phyloP scores from a whole-genome alignment of 2,888 invertebrate species.

The Lepidochitona cinerea region DNA sequence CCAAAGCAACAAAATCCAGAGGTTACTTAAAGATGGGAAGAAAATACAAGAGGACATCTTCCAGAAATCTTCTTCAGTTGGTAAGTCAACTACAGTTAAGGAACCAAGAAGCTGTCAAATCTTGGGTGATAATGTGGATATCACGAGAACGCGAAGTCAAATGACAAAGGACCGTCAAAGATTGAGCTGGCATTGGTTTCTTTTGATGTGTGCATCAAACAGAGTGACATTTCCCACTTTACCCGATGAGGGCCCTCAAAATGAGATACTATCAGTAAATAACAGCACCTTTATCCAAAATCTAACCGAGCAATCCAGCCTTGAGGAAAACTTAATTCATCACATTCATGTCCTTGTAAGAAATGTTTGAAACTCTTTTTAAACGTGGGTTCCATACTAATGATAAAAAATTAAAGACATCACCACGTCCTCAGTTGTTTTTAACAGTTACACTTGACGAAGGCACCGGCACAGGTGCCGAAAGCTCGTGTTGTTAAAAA shows the following conservation, averaged over 20 bases:
- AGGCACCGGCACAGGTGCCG: too few relatives aligned
- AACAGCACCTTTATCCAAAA: constrained; percentile 1
- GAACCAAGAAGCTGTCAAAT: background rate
- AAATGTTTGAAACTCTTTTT: too few relatives aligned
- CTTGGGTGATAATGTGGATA: constrained; percentile 16
- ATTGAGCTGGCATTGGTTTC: constrained; percentile 20
- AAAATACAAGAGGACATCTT: background rate
- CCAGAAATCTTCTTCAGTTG: background rate
- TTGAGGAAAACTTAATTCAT: constrained; percentile 10
- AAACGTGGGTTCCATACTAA: too few relatives aligned
- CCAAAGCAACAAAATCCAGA: background rate
- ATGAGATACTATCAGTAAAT: background rate
- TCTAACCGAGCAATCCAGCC: background rate
- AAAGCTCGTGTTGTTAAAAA: too few relatives aligned
- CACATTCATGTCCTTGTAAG: too few relatives aligned
- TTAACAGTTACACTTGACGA: too few relatives aligned
- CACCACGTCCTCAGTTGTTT: too few relatives aligned
- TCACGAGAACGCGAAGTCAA: constrained; percentile 8
- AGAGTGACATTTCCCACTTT: constrained; percentile 9
- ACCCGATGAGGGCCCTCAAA: constrained; percentile 1
- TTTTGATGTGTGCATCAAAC: constrained; percentile 4
- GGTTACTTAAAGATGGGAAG: background rate
- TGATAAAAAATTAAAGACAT: too few relatives aligned
- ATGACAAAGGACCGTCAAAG: constrained; percentile 14
- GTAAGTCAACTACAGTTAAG: background rate